These are phyloP conservation scores for Zaprionus vittiger DNA, from an alignment of 1,140 invertebrate species.

Conservation along the genomic window DNA sequence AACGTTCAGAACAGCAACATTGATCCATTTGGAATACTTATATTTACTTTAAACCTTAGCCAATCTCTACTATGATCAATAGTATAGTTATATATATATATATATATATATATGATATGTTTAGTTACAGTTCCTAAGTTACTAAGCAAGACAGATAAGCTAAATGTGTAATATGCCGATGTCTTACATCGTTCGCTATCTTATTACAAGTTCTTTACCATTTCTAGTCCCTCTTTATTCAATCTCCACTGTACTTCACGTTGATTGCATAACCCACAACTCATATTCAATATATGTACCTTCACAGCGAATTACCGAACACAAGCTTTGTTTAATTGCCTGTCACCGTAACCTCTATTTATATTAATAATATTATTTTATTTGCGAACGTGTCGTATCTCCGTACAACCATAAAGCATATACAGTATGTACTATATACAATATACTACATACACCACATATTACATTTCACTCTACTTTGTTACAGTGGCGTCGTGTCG, in stretches of 20 bases:
- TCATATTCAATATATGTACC: not conserved
- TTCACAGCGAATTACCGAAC: slow-evolving; percentile 3
- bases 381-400: slow-evolving; percentile 34
- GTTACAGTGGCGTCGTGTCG: not conserved
- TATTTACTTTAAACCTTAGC: too few relatives aligned
- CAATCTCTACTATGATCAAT: too few relatives aligned
- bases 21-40: too few relatives aligned
- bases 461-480: not conserved
- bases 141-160: too few relatives aligned
- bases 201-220: too few relatives aligned
- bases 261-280: not conserved
- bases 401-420: not conserved
- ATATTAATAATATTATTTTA: slow-evolving; percentile 4
- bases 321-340: slow-evolving; percentile 2
- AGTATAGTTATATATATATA: too few relatives aligned
- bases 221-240: not conserved
- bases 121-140: too few relatives aligned
- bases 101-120: too few relatives aligned
- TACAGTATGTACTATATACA: not conserved
- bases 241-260: not conserved
- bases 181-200: too few relatives aligned
- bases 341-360: slow-evolving; percentile 6
- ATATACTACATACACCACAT: not conserved
- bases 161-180: too few relatives aligned
- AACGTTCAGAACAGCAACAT: too few relatives aligned